Evolutionary conservation across 1,140 invertebrate species (phyloP).

Genomic region (Drosophila kepulauana): DNA sequence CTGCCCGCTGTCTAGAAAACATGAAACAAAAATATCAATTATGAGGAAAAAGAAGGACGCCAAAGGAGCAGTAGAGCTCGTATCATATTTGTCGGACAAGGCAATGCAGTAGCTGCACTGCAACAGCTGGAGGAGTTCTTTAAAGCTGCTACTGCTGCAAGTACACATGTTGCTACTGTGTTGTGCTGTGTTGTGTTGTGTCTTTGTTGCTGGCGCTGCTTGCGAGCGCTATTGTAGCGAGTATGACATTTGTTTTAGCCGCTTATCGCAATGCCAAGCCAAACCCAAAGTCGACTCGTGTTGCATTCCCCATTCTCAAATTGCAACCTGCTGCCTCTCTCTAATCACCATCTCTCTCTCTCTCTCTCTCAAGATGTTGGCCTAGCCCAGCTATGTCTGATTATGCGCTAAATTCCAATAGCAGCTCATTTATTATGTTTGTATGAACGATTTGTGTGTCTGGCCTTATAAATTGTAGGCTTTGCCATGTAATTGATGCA

Average conservation of each 20-base stretch:
- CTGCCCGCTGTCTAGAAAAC: slow-evolving; percentile 35
- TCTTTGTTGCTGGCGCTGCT: slow-evolving; percentile 25
- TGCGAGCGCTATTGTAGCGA: slow-evolving; percentile 48
- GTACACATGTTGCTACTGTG: slow-evolving; percentile 79
- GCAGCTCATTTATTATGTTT: slow-evolving; percentile 71
- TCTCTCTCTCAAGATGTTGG: not conserved
- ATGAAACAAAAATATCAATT: slow-evolving; percentile 82
- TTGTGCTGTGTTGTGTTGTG: slow-evolving; percentile 25
- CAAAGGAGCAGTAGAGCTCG: slow-evolving; percentile 52
- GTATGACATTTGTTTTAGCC: slow-evolving; percentile 81
- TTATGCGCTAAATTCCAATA: slow-evolving; percentile 79
- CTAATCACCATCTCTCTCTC: not conserved
- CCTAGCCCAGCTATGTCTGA: slow-evolving; percentile 39
- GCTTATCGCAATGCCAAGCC: slow-evolving; percentile 71
- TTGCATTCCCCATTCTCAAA: slow-evolving; percentile 24
- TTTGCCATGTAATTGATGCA: slow-evolving; percentile 75
- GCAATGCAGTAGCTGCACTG: slow-evolving; percentile 64
- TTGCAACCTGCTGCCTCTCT: slow-evolving; percentile 2
- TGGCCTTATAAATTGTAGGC: slow-evolving; percentile 71
- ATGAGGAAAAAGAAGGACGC: slow-evolving; percentile 74
- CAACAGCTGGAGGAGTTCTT: slow-evolving; percentile 37
- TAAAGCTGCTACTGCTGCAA: slow-evolving; percentile 24
- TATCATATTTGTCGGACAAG: slow-evolving; percentile 81
- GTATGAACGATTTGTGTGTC: slow-evolving; percentile 34
- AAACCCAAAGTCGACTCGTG: slow-evolving; percentile 41